phyloP scores from a whole-genome alignment of 92 coral and sea anemone genomes.

The Zoanthus gigantus region DNA sequence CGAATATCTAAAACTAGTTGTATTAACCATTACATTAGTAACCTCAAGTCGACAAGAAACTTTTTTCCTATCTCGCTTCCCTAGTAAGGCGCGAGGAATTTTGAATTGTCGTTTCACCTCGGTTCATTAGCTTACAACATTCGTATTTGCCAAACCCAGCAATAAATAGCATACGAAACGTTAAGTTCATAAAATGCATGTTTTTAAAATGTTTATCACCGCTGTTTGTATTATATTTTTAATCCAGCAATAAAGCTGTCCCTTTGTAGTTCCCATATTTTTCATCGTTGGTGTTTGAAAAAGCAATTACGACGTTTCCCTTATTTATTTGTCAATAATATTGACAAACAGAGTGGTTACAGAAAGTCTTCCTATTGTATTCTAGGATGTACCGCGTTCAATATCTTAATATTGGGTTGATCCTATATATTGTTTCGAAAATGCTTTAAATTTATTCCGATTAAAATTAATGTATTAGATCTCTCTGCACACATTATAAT shows the following conservation, averaged over 20 bases:
- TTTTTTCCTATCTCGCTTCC: neutral
- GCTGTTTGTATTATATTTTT: too few species aligned
- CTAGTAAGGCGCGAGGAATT: neutral
- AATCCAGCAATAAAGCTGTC: too few species aligned
- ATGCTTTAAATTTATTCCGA: neutral
- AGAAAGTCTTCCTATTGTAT: neutral
- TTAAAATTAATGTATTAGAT: neutral
- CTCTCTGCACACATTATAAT: neutral
- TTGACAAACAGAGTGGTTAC: neutral
- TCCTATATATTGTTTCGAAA: neutral
- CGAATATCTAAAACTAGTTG: neutral
- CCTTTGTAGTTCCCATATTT: neutral
- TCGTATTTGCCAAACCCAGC: too few species aligned
- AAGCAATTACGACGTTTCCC: neutral
- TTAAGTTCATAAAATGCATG: too few species aligned
- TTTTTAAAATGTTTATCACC: too few species aligned
- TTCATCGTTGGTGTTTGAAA: neutral
- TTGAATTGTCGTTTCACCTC: too few species aligned
- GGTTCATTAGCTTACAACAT: too few species aligned
- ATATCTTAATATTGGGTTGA: neutral
- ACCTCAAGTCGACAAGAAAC: conserved; percentile 1
- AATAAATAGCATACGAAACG: too few species aligned
- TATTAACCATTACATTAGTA: neutral
- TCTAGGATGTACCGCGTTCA: neutral
- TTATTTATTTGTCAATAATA: neutral